Evolutionary conservation across 2,888 invertebrate species (phyloP).

Genomic region (Stenurella melanura): DNA sequence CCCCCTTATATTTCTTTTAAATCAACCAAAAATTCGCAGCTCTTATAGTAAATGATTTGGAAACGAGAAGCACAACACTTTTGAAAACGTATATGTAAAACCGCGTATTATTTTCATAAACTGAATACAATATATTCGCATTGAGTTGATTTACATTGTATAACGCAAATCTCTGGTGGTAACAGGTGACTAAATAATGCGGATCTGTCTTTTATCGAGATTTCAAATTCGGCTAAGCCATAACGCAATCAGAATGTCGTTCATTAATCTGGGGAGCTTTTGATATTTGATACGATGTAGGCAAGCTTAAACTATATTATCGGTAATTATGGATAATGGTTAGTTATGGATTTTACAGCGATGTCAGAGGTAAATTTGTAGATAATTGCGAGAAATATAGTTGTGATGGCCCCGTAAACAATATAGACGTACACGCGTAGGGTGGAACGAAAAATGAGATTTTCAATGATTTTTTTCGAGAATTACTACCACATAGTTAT

Average conservation of each 20-base stretch:
- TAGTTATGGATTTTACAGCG: slow-evolving; percentile 28
- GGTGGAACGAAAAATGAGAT: too few species aligned
- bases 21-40: too few species aligned
- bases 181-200: not conserved
- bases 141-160: not conserved
- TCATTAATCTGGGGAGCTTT: not conserved
- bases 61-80: too few species aligned
- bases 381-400: slow-evolving; percentile 11
- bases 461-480: too few species aligned
- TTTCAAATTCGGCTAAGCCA: slow-evolving; percentile 5
- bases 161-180: not conserved
- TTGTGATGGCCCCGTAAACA: not conserved
- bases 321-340: slow-evolving; percentile 25
- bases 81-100: too few species aligned
- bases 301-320: slow-evolving; percentile 31
- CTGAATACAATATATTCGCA: too few species aligned
- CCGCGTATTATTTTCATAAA: too few species aligned
- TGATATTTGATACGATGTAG: slow-evolving; percentile 28
- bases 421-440: not conserved
- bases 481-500: too few species aligned
- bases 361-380: slow-evolving; percentile 18
- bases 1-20: too few species aligned
- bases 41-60: too few species aligned
- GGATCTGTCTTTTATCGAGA: not conserved
- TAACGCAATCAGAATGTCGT: slow-evolving; percentile 19